Conservation (phyloP, 2,797 vertebrate species). For the Myripristis murdjan region DNA sequence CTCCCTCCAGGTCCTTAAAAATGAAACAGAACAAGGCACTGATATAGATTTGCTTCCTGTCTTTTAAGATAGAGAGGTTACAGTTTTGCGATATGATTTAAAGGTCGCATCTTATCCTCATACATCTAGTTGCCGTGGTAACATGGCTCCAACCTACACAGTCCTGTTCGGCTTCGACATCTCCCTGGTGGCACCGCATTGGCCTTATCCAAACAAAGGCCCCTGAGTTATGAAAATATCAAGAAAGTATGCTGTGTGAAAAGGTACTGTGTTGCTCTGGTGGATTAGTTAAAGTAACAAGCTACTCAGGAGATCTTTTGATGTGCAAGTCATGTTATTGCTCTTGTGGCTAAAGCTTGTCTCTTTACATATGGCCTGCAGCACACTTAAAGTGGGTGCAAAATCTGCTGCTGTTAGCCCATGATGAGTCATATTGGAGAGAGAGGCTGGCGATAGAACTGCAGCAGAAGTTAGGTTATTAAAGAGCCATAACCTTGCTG, state of each 20-base stretch:
- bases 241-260: constrained; percentile 31
- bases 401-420: constrained; percentile 32
- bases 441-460: constrained; percentile 62
- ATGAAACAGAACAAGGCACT: not conserved
- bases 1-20: not conserved
- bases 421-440: constrained; percentile 45
- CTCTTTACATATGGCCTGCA: constrained; percentile 49
- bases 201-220: constrained; percentile 61
- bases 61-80: constrained; percentile 2
- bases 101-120: constrained; percentile 6
- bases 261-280: constrained; percentile 29
- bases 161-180: constrained; percentile 8
- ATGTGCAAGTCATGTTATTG: constrained; percentile 55
- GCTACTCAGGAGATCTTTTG: constrained; percentile 36
- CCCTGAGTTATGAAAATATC: constrained; percentile 68
- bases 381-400: constrained; percentile 10
- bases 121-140: constrained; percentile 39
- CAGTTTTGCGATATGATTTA: constrained; percentile 9
- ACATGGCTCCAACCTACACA: constrained; percentile 32
- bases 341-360: constrained; percentile 38
- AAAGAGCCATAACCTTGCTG: constrained; percentile 65
- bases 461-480: constrained; percentile 69
- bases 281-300: constrained; percentile 67
- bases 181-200: constrained; percentile 18
- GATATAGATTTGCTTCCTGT: constrained; percentile 6